These are phyloP conservation scores for Drosophila diplacantha DNA, from an alignment of 2,888 invertebrate genomes.

Conservation along the genomic window DNA sequence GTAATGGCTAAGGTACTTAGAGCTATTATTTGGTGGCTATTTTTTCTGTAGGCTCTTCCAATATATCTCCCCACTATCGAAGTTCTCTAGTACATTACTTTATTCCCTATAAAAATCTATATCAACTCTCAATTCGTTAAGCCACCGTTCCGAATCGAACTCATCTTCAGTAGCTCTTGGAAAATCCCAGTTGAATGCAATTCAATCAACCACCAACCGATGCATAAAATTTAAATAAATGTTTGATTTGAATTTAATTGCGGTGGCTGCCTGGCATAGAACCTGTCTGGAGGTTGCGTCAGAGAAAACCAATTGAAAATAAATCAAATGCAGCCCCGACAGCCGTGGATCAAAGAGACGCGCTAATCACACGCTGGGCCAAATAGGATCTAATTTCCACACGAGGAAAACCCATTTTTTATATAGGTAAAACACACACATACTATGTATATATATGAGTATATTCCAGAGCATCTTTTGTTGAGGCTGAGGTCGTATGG, in stretches of 20 bases:
- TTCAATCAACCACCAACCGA: constrained; percentile 68
- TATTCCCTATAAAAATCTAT: no score
- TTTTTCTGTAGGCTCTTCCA: not conserved
- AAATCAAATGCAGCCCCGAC: constrained; percentile 44
- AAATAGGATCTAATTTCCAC: constrained; percentile 75
- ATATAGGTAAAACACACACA: constrained; percentile 18
- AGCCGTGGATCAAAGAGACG: constrained; percentile 61
- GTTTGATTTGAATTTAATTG: constrained; percentile 76
- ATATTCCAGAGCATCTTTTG: not conserved
- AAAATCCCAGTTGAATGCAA: constrained; percentile 29
- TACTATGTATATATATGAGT: not conserved
- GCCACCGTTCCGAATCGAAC: constrained; percentile 6
- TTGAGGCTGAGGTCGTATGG: constrained; percentile 1
- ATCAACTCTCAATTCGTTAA: not conserved
- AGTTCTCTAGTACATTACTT: no score
- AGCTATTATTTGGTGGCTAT: no score
- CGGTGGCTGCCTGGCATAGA: constrained; percentile 27
- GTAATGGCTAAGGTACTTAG: not conserved
- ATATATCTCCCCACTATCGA: no score
- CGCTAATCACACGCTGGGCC: constrained; percentile 73
- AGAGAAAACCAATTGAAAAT: constrained; percentile 48
- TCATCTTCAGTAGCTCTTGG: constrained; percentile 29
- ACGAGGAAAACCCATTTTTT: constrained; percentile 56
- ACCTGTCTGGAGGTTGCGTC: constrained; percentile 29
- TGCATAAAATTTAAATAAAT: constrained; percentile 75